phyloP scores from a whole-genome alignment of 2,797 vertebrate species.

The Enteromius thamalakanensis region DNA sequence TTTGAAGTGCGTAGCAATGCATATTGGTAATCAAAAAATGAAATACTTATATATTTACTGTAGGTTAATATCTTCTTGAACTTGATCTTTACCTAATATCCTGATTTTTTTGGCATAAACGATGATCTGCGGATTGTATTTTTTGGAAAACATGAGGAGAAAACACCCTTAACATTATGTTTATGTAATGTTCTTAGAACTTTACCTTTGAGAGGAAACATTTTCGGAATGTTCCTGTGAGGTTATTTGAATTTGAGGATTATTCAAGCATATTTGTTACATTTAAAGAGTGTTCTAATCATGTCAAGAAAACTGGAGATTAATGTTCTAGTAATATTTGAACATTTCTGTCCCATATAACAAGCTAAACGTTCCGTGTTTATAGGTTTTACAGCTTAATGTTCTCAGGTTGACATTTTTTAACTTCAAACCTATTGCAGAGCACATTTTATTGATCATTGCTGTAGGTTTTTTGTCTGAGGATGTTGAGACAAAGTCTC shows the following conservation, averaged over 20 bases:
- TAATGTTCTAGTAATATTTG: no score
- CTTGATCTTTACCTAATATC: no score
- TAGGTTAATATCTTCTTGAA: no score
- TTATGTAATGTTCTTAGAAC: background rate
- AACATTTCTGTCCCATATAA: background rate
- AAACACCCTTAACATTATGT: background rate
- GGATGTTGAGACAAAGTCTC: background rate
- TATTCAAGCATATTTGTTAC: background rate
- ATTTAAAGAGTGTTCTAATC: background rate
- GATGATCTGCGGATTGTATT: no score
- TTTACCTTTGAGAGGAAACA: no score
- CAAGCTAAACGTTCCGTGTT: background rate
- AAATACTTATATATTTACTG: no score
- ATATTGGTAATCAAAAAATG: no score
- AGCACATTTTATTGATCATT: background rate
- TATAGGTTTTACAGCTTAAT: background rate
- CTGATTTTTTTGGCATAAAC: no score
- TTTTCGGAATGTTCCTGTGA: background rate
- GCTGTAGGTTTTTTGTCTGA: background rate
- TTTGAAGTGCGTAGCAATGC: no score
- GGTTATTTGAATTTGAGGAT: background rate
- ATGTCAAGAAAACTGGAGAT: background rate
- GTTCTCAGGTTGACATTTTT: background rate
- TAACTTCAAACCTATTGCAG: background rate
- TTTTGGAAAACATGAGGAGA: background rate